Evolutionary conservation across 2,888 invertebrate genomes (phyloP).

Genomic region (Syrphus vitripennis): DNA sequence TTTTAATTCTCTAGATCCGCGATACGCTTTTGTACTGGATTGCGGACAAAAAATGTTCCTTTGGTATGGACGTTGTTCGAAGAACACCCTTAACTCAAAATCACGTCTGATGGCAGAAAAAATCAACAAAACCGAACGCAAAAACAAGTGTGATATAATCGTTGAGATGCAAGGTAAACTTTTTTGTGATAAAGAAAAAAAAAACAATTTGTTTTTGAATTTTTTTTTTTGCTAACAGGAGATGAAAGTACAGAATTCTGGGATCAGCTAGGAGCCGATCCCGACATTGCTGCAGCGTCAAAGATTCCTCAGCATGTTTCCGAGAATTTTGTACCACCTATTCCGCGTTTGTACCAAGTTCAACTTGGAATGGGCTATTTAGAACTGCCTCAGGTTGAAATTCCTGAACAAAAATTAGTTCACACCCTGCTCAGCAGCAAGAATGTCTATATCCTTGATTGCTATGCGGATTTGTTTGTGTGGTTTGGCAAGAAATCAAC

Average conservation of each 20-base stretch:
- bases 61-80: slow-evolving; percentile 91
- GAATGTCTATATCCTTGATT: slow-evolving; percentile 98
- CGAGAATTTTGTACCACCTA: slow-evolving; percentile 75
- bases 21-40: slow-evolving; percentile 96
- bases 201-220: background rate
- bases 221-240: slow-evolving; percentile 75
- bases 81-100: slow-evolving; percentile 93
- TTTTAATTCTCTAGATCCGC: slow-evolving; percentile 90
- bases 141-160: slow-evolving; percentile 95
- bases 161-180: slow-evolving; percentile 87
- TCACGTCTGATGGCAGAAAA: slow-evolving; percentile 94
- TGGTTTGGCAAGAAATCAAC: slow-evolving; percentile 99
- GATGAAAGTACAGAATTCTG: slow-evolving; percentile 94
- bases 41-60: slow-evolving; percentile 92
- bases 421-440: slow-evolving; percentile 92
- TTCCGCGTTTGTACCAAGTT: slow-evolving; percentile 94
- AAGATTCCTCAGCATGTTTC: slow-evolving; percentile 79
- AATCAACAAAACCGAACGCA: slow-evolving; percentile 98
- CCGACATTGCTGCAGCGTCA: slow-evolving; percentile 79
- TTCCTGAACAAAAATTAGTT: slow-evolving; percentile 88
- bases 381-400: slow-evolving; percentile 96
- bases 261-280: slow-evolving; percentile 84
- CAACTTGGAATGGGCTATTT: slow-evolving; percentile 99
- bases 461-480: slow-evolving; percentile 95
- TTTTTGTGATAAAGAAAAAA: background rate